Base-by-base conservation (phyloP, 2,113 vertebrate species). In the Centropus bengalensis region DNA sequence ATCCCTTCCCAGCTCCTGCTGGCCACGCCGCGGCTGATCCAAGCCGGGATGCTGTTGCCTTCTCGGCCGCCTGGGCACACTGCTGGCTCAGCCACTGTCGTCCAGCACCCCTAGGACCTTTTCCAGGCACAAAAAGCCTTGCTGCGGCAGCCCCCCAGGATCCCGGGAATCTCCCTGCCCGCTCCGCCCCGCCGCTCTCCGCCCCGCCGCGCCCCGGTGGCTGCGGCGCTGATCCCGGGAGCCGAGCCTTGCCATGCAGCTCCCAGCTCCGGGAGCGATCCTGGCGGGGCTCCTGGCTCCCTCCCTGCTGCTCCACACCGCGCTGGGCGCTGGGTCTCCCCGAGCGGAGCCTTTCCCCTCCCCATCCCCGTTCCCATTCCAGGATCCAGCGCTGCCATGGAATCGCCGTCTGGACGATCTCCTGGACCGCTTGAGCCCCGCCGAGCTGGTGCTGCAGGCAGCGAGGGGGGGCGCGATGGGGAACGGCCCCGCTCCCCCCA, bases 401-500 rank as follows among this genome's bases (percentile, higher is more conserved):
- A 56, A 90, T 8, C 86, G 82, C 14, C 96, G 95, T 26, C 92
- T 97, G 51, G 95, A 96, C 3, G 97, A 97, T 67, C 69, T 97
- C 51, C 64, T 97, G 70, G 67, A 51, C 20, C 82, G 96, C 68
- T 82, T 97, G 69, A 96, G 68, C 68, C 96, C 96, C 40, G 66
- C 45, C 38, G 97, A 97, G 89, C 69, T 97, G 92, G 96, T 97
- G 87, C 92, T 97, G 77, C 97, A 97, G 92, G 89, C 96, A 59
- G 94, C 97, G 5, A 93, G 93, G 60, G 97, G 97, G 8, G 97
- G 97, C 2, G 83, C 91, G 21, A 30, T 80, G 73, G 13, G n/a
- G n/a, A 97, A 97, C 60, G 96, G 96, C 24, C 97, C 97, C 32
- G 97, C 97, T 1, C 97, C 97, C 52, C 93, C 97, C 14, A 83